Evolutionary conservation across 2,797 vertebrate genomes (phyloP).

Genomic region (Silurus lanzhouensis): DNA sequence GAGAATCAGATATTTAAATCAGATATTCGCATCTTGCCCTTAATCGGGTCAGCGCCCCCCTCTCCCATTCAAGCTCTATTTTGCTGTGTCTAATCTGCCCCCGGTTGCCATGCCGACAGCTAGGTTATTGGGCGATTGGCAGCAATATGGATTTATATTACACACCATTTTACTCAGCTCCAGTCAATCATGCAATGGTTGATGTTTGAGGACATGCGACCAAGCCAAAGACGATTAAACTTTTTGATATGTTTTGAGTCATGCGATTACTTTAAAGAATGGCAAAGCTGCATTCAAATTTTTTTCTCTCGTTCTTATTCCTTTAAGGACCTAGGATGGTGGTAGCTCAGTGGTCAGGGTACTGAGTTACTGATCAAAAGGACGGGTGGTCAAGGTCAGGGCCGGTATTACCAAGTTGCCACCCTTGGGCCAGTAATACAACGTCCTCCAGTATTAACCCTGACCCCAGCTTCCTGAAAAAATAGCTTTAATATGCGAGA

Average conservation of each 20-base stretch:
- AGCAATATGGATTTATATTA: conserved; percentile 58
- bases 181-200: conserved; percentile 48
- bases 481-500: too few species aligned
- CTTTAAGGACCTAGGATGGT: not conserved
- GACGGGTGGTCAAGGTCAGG: too few species aligned
- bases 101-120: conserved; percentile 62
- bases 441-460: too few species aligned
- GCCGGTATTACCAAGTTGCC: too few species aligned
- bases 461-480: not conserved
- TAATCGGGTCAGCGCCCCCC: conserved; percentile 44
- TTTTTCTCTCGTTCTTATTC: conserved; percentile 38
- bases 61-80: not conserved
- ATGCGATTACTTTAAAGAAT: conserved; percentile 15
- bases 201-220: conserved; percentile 19
- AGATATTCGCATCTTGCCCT: conserved; percentile 38
- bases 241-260: conserved; percentile 7
- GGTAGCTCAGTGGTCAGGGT: too few species aligned
- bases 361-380: too few species aligned
- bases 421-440: too few species aligned
- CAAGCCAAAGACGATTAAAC: conserved; percentile 29
- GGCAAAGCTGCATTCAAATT: not conserved
- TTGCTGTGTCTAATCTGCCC: conserved; percentile 44
- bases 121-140: conserved; percentile 63
- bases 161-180: conserved; percentile 33
- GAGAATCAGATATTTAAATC: conserved; percentile 58